These are phyloP conservation scores for Chlamydotis undulata DNA, from an alignment of 2,113 vertebrate genomes.

Conservation along the genomic window DNA sequence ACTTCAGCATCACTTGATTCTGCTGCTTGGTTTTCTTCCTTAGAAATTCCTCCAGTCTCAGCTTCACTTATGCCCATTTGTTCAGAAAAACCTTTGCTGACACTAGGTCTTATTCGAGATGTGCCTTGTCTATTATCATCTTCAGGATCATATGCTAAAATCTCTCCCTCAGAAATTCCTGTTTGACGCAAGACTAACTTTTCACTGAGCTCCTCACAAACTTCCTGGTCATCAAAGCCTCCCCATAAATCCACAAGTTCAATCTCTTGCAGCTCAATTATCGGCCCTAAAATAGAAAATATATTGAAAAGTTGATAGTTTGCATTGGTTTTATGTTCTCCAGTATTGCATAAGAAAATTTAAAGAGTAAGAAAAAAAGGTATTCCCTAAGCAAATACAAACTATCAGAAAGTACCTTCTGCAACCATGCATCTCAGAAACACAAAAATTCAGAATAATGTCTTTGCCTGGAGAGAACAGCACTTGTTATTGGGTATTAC, in stretches of 20 bases:
- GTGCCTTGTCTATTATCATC: background rate
- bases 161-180: background rate
- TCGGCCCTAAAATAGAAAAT: constrained; percentile 74
- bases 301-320: background rate
- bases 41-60: background rate
- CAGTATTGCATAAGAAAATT: background rate
- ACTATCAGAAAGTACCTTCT: background rate
- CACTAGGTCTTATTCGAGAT: background rate
- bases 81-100: background rate
- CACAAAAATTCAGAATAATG: background rate
- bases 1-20: background rate
- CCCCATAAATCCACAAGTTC: constrained; percentile 71
- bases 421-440: background rate
- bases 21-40: background rate
- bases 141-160: background rate
- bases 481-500: background rate
- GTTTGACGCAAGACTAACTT: background rate
- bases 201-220: constrained; percentile 9
- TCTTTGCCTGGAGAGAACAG: background rate
- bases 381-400: background rate
- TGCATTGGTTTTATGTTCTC: background rate
- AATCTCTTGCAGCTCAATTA: constrained; percentile 74
- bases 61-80: background rate
- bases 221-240: constrained; percentile 38
- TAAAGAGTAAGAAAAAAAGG: background rate